These are phyloP conservation scores for Muricea muricata DNA, from an alignment of 92 coral and sea anemone genomes.

Conservation along the genomic window DNA sequence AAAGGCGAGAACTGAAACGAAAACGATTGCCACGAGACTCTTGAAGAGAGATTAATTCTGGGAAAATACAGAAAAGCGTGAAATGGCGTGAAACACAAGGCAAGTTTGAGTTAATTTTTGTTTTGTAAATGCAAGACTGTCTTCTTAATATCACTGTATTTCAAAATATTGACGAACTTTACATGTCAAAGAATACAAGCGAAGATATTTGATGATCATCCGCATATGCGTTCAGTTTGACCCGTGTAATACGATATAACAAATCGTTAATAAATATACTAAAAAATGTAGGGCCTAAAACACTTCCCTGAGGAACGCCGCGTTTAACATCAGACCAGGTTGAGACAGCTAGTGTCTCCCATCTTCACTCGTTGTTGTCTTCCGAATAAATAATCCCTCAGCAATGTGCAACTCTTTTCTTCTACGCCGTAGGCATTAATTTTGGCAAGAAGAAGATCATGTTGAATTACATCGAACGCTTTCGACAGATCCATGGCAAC, in stretches of 20 bases:
- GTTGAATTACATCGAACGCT: constrained; percentile 31
- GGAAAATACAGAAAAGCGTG: too few relatives aligned
- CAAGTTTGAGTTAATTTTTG: too few relatives aligned
- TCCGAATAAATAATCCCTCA: constrained; percentile 19
- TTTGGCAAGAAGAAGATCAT: constrained; percentile 28
- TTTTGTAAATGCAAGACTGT: too few relatives aligned
- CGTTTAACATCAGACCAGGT: neutral
- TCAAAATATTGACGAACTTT: constrained; percentile 1
- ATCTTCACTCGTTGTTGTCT: constrained; percentile 21
- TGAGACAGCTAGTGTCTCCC: constrained; percentile 22
- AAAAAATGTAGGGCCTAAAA: constrained; percentile 12
- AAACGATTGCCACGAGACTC: too few relatives aligned
- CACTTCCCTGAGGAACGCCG: constrained; percentile 41
- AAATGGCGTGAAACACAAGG: too few relatives aligned
- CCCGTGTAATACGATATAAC: constrained; percentile 11
- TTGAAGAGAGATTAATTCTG: too few relatives aligned
- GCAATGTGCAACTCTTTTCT: constrained; percentile 27
- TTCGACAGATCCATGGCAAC: constrained; percentile 43
- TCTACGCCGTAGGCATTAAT: constrained; percentile 47
- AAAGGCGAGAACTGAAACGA: too few relatives aligned
- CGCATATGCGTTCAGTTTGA: constrained; percentile 28
- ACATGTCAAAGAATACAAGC: constrained; percentile 24
- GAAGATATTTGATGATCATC: constrained; percentile 42
- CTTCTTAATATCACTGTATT: constrained; percentile 22
- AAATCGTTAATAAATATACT: constrained; percentile 21